Base-by-base conservation (phyloP, 2,888 invertebrate species). In the Spatulosminthurus flaviceps region DNA sequence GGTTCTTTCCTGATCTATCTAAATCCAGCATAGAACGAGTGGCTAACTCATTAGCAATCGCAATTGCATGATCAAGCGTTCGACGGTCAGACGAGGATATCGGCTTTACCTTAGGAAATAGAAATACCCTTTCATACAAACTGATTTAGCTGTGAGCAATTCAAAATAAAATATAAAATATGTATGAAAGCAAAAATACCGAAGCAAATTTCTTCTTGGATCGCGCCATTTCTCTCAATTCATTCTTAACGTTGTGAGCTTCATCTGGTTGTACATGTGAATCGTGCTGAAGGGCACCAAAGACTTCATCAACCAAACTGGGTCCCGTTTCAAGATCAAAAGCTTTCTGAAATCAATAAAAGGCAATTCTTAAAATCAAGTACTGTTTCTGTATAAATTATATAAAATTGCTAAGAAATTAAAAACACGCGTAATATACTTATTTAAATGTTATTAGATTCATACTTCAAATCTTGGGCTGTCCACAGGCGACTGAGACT, bases 71-170 rank as follows among this genome's bases (percentile, higher is more conserved):
- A 86, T 97, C 95, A 81, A 98, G 90, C 11, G 95, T 95, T 88
- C 93, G 94, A 87, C 95, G 93, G 87, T 97, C 97, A 81, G 96
- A 93, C 0, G 96, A 94, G 16, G 97, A 97, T 89, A 98, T 96
- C 1, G 93, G 95, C 88, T 97, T 97, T 87, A 97, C 93, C 89
- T 89, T 7, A 7, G 34, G 85, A 1, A 77, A 16, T 66, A 51
- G 67, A 76, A 29, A 22, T 42, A 11, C 67, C n/a, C 34, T 70
- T 9, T 51, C 7, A 51, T 51, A 34, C n/a, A 51, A 19, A 51
- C 5, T 51, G n/a, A 34, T 34, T 34, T 34, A 9, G 5, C 9
- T 34, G 34, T 34, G 34, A 34, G n/a, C 5, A 22, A 26, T 22
- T 22, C 26, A 70, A 28, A 70, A 9, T 9, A 29, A 28, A 28